Conservation (phyloP, 2,888 invertebrate species). For the Uropetala carovei region DNA sequence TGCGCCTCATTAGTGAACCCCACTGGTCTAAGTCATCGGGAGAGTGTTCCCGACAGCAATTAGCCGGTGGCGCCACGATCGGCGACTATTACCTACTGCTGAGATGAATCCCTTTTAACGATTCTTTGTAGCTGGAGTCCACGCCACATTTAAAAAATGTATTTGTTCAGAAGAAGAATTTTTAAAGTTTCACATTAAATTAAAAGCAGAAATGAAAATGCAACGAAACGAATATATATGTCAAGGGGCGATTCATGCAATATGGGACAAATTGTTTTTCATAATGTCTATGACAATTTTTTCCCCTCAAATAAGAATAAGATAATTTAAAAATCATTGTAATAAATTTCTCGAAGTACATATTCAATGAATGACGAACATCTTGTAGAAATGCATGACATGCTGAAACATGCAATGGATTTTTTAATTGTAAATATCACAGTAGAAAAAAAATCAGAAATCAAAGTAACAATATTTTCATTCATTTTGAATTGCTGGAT, state of each 20-base stretch:
- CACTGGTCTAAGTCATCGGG: background rate
- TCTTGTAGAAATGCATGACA: background rate
- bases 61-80: slow-evolving; percentile 59
- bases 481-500: too few relatives aligned
- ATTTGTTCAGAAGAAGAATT: too few relatives aligned
- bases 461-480: too few relatives aligned
- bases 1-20: background rate
- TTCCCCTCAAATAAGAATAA: too few relatives aligned
- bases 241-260: background rate
- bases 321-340: too few relatives aligned
- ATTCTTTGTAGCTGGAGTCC: background rate
- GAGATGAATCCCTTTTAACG: slow-evolving; percentile 6
- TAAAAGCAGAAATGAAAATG: background rate
- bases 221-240: background rate
- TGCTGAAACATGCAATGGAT: background rate
- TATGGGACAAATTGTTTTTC: background rate
- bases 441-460: too few relatives aligned
- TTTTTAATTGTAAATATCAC: background rate
- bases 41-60: slow-evolving; percentile 62
- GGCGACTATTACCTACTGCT: slow-evolving; percentile 35
- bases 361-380: too few relatives aligned
- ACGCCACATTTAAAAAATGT: background rate
- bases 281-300: too few relatives aligned
- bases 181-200: too few relatives aligned
- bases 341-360: too few relatives aligned